A percentile compares a stretch with the other conserved stretches of the same genome.
Evolutionary conservation across 2,797 vertebrate genomes (phyloP).

Genomic region (Ara ararauna): DNA sequence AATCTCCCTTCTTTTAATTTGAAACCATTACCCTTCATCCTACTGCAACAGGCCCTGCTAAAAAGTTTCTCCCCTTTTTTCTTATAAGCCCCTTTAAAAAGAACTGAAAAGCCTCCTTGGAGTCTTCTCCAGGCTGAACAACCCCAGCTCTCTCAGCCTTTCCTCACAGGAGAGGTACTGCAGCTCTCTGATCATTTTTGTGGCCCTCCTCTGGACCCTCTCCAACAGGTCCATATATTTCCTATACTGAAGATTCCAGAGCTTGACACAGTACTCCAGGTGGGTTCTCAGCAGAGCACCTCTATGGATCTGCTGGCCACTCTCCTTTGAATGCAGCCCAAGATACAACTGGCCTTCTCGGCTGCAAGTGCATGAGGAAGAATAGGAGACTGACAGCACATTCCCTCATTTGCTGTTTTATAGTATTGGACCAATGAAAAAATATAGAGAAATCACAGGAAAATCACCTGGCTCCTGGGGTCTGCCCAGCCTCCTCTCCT

Average conservation of each 20-base stretch:
- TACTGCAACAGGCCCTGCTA: rapidly evolving
- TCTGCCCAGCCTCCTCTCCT: background rate
- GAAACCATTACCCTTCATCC: rapidly evolving
- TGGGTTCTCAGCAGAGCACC: background rate
- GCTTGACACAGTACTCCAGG: background rate
- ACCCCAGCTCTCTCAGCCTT: rapidly evolving
- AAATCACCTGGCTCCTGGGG: background rate
- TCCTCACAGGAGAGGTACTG: background rate
- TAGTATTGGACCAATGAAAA: background rate
- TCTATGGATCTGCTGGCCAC: background rate
- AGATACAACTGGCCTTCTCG: background rate
- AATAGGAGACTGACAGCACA: background rate
- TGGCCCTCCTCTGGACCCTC: background rate
- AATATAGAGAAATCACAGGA: background rate
- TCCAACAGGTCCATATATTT: background rate
- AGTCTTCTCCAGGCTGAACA: rapidly evolving
- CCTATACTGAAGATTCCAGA: background rate
- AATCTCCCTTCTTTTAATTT: background rate
- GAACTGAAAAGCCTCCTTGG: rapidly evolving
- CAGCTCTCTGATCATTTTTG: background rate
- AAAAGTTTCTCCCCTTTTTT: background rate
- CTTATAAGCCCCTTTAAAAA: rapidly evolving
- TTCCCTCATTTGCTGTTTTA: background rate
- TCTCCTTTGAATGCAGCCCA: background rate
- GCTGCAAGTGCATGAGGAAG: rapidly evolving